Evolutionary conservation across 2,797 vertebrate species (phyloP).

Genomic region (Argya squamiceps): DNA sequence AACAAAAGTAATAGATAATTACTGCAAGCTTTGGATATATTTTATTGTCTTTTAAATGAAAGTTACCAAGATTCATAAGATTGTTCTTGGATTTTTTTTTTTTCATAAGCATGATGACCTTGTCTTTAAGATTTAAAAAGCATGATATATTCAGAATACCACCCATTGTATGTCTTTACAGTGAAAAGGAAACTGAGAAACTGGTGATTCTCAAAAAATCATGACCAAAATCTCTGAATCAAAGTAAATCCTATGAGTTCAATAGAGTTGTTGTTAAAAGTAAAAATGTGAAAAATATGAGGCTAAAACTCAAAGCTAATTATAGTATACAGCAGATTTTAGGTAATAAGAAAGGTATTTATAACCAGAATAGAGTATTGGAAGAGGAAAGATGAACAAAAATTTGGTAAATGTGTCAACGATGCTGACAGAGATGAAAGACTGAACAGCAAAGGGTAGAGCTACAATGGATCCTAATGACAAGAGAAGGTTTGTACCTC

Average conservation of each 20-base stretch:
- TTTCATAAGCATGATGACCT: not conserved
- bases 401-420: not conserved
- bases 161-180: not conserved
- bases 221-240: not conserved
- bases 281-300: not conserved
- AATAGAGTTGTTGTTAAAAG: not conserved
- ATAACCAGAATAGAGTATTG: not conserved
- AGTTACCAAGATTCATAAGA: not conserved
- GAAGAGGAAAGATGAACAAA: not conserved
- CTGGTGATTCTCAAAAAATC: not conserved
- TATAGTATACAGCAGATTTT: not conserved
- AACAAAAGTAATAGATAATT: not conserved
- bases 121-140: not conserved
- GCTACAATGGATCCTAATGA: not conserved
- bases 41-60: not conserved
- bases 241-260: not conserved
- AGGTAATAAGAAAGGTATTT: not conserved
- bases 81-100: not conserved
- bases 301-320: not conserved
- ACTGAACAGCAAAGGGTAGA: not conserved
- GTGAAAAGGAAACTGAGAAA: not conserved
- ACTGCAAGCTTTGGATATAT: not conserved
- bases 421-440: not conserved
- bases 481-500: not conserved
- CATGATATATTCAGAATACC: not conserved